Base-by-base conservation (phyloP, 2,888 invertebrate species). In the Tipula vernalis region DNA sequence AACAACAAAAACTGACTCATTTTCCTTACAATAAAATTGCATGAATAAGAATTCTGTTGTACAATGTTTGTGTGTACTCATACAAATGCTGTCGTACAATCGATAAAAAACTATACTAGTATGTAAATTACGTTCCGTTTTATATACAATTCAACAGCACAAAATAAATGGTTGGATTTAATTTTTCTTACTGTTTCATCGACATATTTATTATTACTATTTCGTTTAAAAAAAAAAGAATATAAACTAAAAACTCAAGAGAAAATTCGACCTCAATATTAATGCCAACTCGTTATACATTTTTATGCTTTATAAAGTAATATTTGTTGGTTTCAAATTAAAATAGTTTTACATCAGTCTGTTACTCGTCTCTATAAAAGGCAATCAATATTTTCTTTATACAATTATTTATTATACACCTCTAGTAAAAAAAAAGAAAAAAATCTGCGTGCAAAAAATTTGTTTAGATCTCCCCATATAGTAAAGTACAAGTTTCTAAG, bases 191-290 rank as follows among this genome's bases (percentile, higher is more conserved):
- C 28, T 71, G 71, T 71, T 71, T 71, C 28, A 71, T 71, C 51
- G 51, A 57, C 51, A 57, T 57, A 57, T 57, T 57, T 57, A 15
- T 15, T 57, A 57, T 15, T 57, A 57, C 15, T 15, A 57, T 71
- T 71, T 28, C 28, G 28, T 8, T 71, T 4, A 28, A 71, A 18
- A 28, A 71, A 28, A 28, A 71, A 28, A 71, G 28, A 28, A 71
- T 71, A 28, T 28, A 71, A 71, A 18, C 28, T 28, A 28, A 71
- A 71, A 71, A 28, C 28, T 28, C 71, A 71, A 71, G 71, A 71
- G 71, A 71, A 71, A 71, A 71, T 71, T 71, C 71, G 71, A 71
- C 71, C 71, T 71, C 71, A 71, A 71, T 71, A 71, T 71, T 71
- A 71, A 71, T 71, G 71, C 71, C 71, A 71, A 71, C 71, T 71